Percentiles rank a stretch among this genome's conserved stretches.
Evolutionary conservation across 2,888 invertebrate genomes (phyloP).

Genomic region (Cryptus viduatorius): DNA sequence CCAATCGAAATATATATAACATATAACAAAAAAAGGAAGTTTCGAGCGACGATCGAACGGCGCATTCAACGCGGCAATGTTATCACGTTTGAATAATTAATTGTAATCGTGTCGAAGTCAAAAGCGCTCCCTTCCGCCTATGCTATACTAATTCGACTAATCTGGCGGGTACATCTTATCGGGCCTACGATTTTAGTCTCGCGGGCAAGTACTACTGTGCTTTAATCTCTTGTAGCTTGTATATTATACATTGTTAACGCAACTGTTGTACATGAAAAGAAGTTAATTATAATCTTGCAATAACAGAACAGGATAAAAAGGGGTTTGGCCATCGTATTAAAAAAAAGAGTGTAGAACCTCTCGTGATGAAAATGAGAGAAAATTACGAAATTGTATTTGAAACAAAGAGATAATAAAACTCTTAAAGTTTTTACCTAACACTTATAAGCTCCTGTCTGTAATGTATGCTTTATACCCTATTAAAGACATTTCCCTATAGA

Average conservation of each 20-base stretch:
- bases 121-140: constrained; percentile 21
- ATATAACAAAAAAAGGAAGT: constrained; percentile 4
- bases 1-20: background rate
- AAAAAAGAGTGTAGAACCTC: background rate
- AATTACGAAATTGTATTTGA: constrained; percentile 75
- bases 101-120: constrained; percentile 33
- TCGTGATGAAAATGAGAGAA: constrained; percentile 1
- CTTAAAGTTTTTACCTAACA: constrained; percentile 80
- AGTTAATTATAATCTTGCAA: constrained; percentile 19
- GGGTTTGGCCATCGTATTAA: constrained; percentile 19
- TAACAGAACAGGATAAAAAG: background rate
- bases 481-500: constrained; percentile 25
- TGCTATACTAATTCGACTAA: constrained; percentile 55
- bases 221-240: constrained; percentile 58
- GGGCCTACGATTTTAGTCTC: constrained; percentile 60
- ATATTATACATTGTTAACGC: constrained; percentile 48
- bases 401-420: constrained; percentile 79
- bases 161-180: constrained; percentile 36
- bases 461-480: constrained; percentile 32
- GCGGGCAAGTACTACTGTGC: constrained; percentile 63
- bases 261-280: constrained; percentile 44
- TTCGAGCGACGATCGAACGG: background rate
- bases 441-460: constrained; percentile 71
- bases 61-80: constrained; percentile 18
- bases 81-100: constrained; percentile 33